A percentile compares a stretch with the other conserved stretches of the same genome.
Conservation (phyloP, 2,797 vertebrate genomes). For the Pseudopleuronectes americanus region DNA sequence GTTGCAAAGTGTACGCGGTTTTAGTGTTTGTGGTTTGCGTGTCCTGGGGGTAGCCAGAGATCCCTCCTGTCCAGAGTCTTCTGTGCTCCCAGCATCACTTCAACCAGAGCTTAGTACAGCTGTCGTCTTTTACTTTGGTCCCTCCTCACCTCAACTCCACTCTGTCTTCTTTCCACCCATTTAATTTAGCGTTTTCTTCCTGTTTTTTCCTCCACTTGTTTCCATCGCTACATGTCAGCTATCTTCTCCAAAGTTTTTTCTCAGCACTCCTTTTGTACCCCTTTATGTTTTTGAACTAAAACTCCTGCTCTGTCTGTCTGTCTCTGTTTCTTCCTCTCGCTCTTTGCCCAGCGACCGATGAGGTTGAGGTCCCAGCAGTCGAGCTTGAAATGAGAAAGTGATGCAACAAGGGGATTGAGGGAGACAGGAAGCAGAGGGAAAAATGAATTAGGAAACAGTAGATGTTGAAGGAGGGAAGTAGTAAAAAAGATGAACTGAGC, state of each 20-base stretch:
- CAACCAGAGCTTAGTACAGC: conserved; percentile 42
- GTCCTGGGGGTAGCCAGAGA: conserved; percentile 32
- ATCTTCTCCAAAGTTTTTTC: conserved; percentile 17
- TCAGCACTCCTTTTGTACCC: background rate
- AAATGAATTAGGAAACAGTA: conserved; percentile 45
- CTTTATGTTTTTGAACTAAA: conserved; percentile 11
- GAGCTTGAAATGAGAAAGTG: conserved; percentile 79
- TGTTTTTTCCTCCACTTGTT: conserved; percentile 16
- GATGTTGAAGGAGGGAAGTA: conserved; percentile 30
- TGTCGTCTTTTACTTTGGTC: conserved; percentile 11
- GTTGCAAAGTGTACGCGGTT: too few relatives aligned
- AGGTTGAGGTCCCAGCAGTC: conserved; percentile 60
- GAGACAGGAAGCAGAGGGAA: conserved; percentile 37
- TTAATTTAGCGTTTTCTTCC: background rate
- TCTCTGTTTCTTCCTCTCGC: conserved; percentile 42
- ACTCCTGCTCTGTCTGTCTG: conserved; percentile 13
- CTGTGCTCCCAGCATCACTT: conserved; percentile 27
- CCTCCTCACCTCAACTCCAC: conserved; percentile 2
- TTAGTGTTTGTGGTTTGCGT: background rate
- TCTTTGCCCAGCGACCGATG: conserved; percentile 53
- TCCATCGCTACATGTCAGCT: background rate
- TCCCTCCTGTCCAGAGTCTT: conserved; percentile 30
- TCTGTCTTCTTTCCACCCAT: conserved; percentile 1
- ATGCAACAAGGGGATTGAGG: conserved; percentile 50
- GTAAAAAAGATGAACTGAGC: conserved; percentile 36